Evolutionary conservation across 2,113 vertebrate genomes (phyloP).

Genomic region (Cynoglossus semilaevis): DNA sequence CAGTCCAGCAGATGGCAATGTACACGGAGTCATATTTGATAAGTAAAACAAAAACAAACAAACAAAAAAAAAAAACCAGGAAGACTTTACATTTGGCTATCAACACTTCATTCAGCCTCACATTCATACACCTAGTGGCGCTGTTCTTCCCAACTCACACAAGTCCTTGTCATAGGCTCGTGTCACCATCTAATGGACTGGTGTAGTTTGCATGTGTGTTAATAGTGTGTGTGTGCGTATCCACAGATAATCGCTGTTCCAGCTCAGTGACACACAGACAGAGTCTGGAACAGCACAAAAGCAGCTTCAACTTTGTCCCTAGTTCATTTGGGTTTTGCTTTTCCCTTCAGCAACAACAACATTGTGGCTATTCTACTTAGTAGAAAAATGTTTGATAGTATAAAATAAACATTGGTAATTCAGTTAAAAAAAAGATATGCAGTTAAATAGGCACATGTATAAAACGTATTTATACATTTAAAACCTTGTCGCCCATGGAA

Average conservation of each 20-base stretch:
- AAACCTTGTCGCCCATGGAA: constrained; percentile 75
- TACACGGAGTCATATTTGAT: constrained; percentile 24
- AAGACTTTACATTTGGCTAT: constrained; percentile 28
- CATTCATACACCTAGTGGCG: constrained; percentile 9
- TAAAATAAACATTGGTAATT: constrained; percentile 72
- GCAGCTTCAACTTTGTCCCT: constrained; percentile 45
- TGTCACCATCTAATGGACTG: constrained; percentile 7
- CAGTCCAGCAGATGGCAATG: constrained; percentile 29
- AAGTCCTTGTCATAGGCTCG: constrained; percentile 23
- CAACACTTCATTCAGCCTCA: constrained; percentile 20
- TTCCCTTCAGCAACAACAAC: constrained; percentile 62
- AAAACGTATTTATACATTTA: constrained; percentile 83
- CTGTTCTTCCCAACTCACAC: constrained; percentile 12
- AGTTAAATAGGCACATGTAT: constrained; percentile 83
- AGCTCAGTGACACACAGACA: constrained; percentile 22
- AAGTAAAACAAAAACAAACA: neutral
- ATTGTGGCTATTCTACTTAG: constrained; percentile 78
- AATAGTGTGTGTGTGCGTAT: constrained; percentile 3
- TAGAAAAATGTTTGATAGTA: constrained; percentile 81
- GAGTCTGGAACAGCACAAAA: constrained; percentile 33
- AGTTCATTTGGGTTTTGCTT: constrained; percentile 35
- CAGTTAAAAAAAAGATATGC: constrained; percentile 71
- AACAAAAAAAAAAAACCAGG: constrained; percentile 1
- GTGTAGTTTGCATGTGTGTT: constrained; percentile 7
- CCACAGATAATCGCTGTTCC: constrained; percentile 28